phyloP scores from a whole-genome alignment of 2,888 invertebrate species.

The Apodemia hepburni region DNA sequence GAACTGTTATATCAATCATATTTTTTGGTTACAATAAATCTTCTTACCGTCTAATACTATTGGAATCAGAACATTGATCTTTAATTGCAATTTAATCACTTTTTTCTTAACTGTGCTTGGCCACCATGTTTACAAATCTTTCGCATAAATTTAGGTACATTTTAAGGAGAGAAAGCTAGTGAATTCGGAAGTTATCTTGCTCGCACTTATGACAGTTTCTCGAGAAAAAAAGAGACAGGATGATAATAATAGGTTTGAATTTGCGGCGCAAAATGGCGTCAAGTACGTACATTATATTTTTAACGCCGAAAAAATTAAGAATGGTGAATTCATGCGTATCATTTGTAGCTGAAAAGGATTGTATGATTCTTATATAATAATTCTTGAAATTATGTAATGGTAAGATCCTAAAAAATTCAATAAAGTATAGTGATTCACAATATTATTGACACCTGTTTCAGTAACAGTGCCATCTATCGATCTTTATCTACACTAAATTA shows the following conservation, averaged over 20 bases:
- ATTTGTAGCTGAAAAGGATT: not conserved
- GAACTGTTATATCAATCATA: conserved; percentile 20
- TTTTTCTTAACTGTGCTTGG: conserved; percentile 45
- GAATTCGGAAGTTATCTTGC: conserved; percentile 53
- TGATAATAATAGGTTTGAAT: conserved; percentile 45
- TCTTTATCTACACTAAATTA: not conserved
- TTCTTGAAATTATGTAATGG: not conserved
- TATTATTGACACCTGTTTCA: not conserved
- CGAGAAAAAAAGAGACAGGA: conserved; percentile 51
- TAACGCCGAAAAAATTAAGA: conserved; percentile 8
- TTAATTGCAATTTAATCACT: conserved; percentile 31
- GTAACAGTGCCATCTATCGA: conserved; percentile 1
- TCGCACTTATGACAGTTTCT: conserved; percentile 40
- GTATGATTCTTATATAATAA: not conserved
- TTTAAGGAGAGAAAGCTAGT: conserved; percentile 60
- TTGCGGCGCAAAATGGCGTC: conserved; percentile 73
- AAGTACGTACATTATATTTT: conserved; percentile 31
- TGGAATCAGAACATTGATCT: conserved; percentile 36
- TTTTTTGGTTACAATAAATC: conserved; percentile 26
- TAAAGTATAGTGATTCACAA: too few relatives aligned
- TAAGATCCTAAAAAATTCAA: not conserved
- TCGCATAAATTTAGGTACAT: conserved; percentile 57
- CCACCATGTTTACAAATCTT: conserved; percentile 79
- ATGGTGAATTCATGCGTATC: not conserved
- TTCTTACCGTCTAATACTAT: conserved; percentile 48